A percentile compares a stretch with the other conserved stretches of the same genome.
Evolutionary conservation across 2,797 vertebrate species (phyloP).

Genomic region (Labroides dimidiatus): DNA sequence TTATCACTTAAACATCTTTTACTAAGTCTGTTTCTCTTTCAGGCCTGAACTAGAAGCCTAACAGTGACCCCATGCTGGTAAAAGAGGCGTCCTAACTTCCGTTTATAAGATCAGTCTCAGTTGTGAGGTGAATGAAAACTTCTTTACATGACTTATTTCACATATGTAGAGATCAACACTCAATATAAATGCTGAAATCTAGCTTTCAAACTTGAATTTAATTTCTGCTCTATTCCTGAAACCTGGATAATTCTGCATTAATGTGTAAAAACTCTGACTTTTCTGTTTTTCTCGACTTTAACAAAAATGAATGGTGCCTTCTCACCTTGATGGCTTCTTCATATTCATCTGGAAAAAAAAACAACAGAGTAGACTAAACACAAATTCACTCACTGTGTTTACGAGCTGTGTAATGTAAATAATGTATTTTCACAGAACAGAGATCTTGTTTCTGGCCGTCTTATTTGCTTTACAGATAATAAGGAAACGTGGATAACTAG

Average conservation of each 20-base stretch:
- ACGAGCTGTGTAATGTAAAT: no score
- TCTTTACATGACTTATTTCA: neutral
- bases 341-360: conserved; percentile 90
- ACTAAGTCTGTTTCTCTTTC: neutral
- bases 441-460: no score
- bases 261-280: neutral
- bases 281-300: neutral
- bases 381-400: no score
- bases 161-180: no score
- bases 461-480: no score
- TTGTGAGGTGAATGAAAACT: neutral
- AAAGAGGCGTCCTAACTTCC: neutral
- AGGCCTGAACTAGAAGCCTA: neutral
- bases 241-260: neutral
- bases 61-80: no score
- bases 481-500: no score
- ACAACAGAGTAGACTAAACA: neutral
- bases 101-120: no score
- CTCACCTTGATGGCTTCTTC: conserved; percentile 97
- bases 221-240: neutral
- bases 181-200: no score
- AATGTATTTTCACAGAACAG: no score
- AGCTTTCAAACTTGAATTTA: no score
- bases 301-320: neutral
- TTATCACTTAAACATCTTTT: neutral